phyloP scores from a whole-genome alignment of 2,797 vertebrate genomes.

The Enteromius paludinosus region DNA sequence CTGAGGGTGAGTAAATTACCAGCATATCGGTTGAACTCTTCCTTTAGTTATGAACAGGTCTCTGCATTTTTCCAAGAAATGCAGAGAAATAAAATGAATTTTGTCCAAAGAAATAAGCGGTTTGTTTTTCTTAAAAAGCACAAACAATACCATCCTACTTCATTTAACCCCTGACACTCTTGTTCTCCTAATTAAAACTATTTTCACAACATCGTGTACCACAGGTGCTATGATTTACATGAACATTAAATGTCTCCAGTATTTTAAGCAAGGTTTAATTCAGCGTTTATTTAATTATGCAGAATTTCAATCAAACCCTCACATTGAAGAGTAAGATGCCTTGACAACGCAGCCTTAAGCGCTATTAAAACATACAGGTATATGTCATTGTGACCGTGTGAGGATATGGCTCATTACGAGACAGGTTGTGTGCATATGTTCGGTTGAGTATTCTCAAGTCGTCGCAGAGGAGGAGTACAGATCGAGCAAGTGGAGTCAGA shows the following conservation, averaged over 20 bases:
- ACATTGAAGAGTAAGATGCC: neutral
- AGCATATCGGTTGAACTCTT: neutral
- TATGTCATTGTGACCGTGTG: neutral
- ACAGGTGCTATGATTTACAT: neutral
- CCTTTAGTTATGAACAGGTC: constrained; percentile 24
- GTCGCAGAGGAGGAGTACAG: neutral
- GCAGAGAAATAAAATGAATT: neutral
- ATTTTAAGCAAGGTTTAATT: neutral
- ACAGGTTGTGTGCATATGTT: constrained; percentile 32
- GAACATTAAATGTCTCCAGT: neutral
- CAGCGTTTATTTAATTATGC: neutral
- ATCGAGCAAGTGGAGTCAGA: constrained; percentile 14
- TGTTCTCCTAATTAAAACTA: constrained; percentile 11
- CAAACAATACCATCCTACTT: neutral
- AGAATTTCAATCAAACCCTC: neutral
- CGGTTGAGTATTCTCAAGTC: constrained; percentile 21
- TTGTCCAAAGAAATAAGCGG: neutral
- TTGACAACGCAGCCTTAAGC: constrained; percentile 21
- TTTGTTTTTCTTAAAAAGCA: neutral
- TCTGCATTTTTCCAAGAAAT: constrained; percentile 26
- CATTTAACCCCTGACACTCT: neutral
- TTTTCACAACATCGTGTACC: neutral
- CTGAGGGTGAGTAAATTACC: too few relatives aligned
- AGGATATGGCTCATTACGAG: constrained; percentile 17
- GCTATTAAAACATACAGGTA: constrained; percentile 8